Percentiles rank a stretch among this genome's conserved stretches.
These are phyloP conservation scores for Microplitis manilae DNA, from an alignment of 2,888 invertebrate species.

Conservation along the genomic window DNA sequence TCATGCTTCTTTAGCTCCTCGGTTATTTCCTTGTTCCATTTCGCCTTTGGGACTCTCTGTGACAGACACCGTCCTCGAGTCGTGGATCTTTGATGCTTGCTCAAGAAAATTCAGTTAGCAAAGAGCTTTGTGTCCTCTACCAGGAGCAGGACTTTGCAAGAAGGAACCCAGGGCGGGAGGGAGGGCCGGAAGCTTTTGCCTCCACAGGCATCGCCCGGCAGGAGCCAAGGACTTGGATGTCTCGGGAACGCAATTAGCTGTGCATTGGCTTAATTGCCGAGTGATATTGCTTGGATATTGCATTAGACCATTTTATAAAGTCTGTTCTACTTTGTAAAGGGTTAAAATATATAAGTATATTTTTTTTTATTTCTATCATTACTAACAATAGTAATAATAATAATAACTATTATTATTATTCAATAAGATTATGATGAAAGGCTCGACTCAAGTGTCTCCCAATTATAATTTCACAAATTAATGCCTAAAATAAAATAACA, in stretches of 20 bases:
- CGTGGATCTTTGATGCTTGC: constrained; percentile 69
- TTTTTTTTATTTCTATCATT: constrained; percentile 6
- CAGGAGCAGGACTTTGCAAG: constrained; percentile 54
- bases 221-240: constrained; percentile 31
- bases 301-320: constrained; percentile 60
- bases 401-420: too few relatives aligned
- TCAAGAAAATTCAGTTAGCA: constrained; percentile 72
- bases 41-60: constrained; percentile 28
- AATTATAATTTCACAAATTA: too few relatives aligned
- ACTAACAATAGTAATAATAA: not conserved
- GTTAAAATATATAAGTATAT: constrained; percentile 43
- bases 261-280: constrained; percentile 61
- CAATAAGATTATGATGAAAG: too few relatives aligned
- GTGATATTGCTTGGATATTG: constrained; percentile 62
- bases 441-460: too few relatives aligned
- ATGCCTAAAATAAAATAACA: too few relatives aligned
- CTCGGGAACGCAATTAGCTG: constrained; percentile 51
- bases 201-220: constrained; percentile 9
- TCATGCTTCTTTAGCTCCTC: constrained; percentile 27
- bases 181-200: constrained; percentile 35
- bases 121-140: constrained; percentile 68
- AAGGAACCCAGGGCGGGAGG: constrained; percentile 40
- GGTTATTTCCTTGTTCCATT: constrained; percentile 9
- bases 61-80: not conserved
- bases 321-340: constrained; percentile 41